A percentile compares a stretch with the other conserved stretches of the same genome.
phyloP scores from a whole-genome alignment of 2,888 invertebrate species.

The Rhyacophila evoluta region DNA sequence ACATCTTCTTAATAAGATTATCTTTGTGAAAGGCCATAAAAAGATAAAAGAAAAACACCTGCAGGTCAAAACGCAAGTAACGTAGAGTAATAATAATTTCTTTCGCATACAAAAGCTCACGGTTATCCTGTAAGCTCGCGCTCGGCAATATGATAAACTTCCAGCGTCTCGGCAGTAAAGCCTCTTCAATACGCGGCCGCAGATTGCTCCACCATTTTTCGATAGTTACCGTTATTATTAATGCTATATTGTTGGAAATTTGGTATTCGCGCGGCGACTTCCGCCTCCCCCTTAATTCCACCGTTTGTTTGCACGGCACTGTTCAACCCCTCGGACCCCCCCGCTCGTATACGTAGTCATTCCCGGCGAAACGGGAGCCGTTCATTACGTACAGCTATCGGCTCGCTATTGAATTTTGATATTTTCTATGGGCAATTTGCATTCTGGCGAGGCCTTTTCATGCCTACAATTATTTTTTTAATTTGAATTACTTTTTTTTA shows the following conservation, averaged over 20 bases:
- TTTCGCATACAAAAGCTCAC: no score
- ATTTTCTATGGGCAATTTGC: neutral
- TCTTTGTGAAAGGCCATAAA: no score
- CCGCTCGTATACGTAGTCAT: neutral
- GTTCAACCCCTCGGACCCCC: neutral
- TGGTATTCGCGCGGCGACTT: neutral
- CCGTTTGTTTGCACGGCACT: constrained; percentile 19
- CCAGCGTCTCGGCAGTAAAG: neutral
- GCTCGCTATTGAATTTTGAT: neutral
- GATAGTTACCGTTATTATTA: constrained; percentile 22
- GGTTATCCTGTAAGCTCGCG: neutral
- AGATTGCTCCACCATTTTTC: constrained; percentile 12
- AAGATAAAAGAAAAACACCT: no score
- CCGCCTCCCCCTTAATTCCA: constrained; percentile 2
- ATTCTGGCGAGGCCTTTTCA: neutral
- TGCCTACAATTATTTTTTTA: neutral
- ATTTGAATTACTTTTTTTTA: no score
- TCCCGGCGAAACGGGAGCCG: constrained; percentile 5
- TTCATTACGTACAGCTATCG: constrained; percentile 16
- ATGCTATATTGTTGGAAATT: constrained; percentile 22
- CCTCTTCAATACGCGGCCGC: neutral
- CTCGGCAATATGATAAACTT: neutral
- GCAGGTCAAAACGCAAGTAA: no score
- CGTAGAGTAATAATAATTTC: no score
- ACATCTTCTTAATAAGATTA: no score